Evolutionary conservation across 2,888 invertebrate genomes (phyloP).

Genomic region (Pachycephus smyrnensis): DNA sequence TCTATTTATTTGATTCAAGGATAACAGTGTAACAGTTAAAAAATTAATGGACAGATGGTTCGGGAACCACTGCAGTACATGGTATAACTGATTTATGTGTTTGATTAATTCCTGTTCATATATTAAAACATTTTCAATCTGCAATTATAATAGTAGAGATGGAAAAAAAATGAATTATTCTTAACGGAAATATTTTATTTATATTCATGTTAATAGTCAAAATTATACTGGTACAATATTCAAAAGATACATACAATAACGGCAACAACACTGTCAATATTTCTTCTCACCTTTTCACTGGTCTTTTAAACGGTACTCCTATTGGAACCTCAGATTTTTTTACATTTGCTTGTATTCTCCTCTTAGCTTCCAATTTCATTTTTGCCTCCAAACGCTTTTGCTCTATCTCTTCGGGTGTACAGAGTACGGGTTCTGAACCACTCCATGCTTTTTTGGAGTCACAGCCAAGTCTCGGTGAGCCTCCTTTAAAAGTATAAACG

Average conservation of each 20-base stretch:
- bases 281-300: slow-evolving; percentile 42
- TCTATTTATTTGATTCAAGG: too few species aligned
- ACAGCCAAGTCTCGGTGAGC: slow-evolving; percentile 26
- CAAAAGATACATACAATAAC: not conserved
- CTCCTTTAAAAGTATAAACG: slow-evolving; percentile 28
- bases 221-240: not conserved
- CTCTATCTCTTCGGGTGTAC: slow-evolving; percentile 74
- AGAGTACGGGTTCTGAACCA: slow-evolving; percentile 67
- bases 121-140: not conserved
- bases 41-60: too few species aligned
- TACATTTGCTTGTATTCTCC: slow-evolving; percentile 45
- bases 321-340: slow-evolving; percentile 8
- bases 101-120: not conserved
- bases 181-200: not conserved
- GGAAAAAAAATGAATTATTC: not conserved
- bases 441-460: slow-evolving; percentile 5
- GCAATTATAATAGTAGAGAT: not conserved
- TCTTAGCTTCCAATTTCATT: slow-evolving; percentile 72
- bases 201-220: not conserved
- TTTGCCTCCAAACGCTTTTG: slow-evolving; percentile 73
- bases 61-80: too few species aligned
- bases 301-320: slow-evolving; percentile 20
- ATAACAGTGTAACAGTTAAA: too few species aligned
- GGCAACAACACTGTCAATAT: not conserved
- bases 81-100: too few species aligned